phyloP scores from a whole-genome alignment of 2,888 invertebrate species.

The Eristalinus aeneus region DNA sequence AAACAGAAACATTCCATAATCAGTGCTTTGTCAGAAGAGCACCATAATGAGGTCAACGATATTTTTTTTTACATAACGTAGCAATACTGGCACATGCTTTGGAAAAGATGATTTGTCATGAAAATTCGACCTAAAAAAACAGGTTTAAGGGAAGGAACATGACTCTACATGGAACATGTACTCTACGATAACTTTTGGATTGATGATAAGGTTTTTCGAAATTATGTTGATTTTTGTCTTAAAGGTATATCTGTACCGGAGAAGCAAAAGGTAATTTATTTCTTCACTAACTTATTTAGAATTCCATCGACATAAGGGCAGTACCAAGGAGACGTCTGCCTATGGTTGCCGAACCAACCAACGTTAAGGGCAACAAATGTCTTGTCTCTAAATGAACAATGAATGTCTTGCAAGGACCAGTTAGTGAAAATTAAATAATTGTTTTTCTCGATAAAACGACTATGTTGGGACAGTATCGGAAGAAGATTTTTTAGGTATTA shows the following conservation, averaged over 20 bases:
- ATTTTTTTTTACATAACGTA: constrained; percentile 24
- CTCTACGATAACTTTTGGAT: background rate
- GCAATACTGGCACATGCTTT: background rate
- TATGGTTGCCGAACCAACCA: too few relatives aligned
- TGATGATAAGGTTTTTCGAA: background rate
- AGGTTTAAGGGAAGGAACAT: background rate
- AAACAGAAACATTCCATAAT: constrained; percentile 17
- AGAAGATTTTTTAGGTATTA: too few relatives aligned
- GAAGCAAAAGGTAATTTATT: too few relatives aligned
- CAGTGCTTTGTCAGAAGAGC: constrained; percentile 28
- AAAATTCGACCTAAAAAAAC: background rate
- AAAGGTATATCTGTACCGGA: background rate
- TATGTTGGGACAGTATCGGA: too few relatives aligned
- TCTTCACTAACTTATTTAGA: too few relatives aligned
- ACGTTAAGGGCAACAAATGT: too few relatives aligned
- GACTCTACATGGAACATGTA: background rate
- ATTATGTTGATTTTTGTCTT: background rate
- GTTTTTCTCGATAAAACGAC: too few relatives aligned
- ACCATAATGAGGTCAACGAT: constrained; percentile 43
- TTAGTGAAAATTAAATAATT: too few relatives aligned
- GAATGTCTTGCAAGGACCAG: too few relatives aligned
- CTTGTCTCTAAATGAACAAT: too few relatives aligned
- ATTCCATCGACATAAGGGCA: too few relatives aligned
- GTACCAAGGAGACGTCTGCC: too few relatives aligned
- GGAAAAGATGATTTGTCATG: background rate